Percentiles rank a stretch among this genome's conserved stretches.
Evolutionary conservation across 2,113 vertebrate species (phyloP).

Genomic region (Percopsis transmontana): DNA sequence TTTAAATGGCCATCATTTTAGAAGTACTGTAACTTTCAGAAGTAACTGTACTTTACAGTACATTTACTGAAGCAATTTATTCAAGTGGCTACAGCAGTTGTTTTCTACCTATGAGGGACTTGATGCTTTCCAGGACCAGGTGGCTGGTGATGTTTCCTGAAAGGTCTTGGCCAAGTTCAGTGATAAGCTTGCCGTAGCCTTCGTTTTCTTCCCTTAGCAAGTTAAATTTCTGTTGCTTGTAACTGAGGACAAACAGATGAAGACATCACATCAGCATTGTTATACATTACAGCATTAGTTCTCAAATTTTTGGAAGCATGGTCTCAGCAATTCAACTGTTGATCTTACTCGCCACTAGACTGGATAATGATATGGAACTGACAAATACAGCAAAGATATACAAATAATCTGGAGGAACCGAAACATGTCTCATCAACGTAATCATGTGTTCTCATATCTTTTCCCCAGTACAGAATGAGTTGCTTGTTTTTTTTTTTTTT

Average conservation of each 20-base stretch:
- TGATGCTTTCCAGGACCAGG: constrained; percentile 96
- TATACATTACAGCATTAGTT: not conserved
- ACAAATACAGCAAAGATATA: too few relatives aligned
- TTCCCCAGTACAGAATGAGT: too few relatives aligned
- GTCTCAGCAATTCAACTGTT: too few relatives aligned
- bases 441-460: too few relatives aligned
- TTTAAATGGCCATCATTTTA: too few relatives aligned
- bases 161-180: constrained; percentile 96
- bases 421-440: too few relatives aligned
- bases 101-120: constrained; percentile 96
- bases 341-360: too few relatives aligned
- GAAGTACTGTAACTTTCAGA: too few relatives aligned
- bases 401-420: too few relatives aligned
- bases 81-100: not conserved
- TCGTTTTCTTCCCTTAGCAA: constrained; percentile 97
- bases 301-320: not conserved
- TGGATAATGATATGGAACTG: too few relatives aligned
- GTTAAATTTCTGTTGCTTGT: constrained; percentile 99
- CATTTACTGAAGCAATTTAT: not conserved
- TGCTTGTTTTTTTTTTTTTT: too few relatives aligned
- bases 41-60: too few relatives aligned
- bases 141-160: constrained; percentile 93
- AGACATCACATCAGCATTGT: not conserved
- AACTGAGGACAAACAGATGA: constrained; percentile 75
- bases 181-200: constrained; percentile 97